Evolutionary conservation across 2,113 vertebrate species (phyloP).

Genomic region (Pseudopipra pipra): DNA sequence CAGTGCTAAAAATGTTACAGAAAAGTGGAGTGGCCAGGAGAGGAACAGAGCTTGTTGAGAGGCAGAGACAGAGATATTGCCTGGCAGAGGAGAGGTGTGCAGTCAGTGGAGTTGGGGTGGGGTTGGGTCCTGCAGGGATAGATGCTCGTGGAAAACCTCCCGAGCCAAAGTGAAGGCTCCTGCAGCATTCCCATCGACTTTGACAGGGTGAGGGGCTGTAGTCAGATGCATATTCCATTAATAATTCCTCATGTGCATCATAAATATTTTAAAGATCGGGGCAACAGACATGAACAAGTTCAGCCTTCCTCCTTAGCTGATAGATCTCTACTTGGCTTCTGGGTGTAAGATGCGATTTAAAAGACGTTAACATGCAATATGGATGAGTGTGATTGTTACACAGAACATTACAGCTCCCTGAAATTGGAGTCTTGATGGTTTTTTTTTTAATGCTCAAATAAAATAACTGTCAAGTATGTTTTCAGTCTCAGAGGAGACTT

Average conservation of each 20-base stretch:
- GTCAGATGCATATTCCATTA: background rate
- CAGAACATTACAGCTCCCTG: background rate
- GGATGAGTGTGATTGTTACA: conserved; percentile 7
- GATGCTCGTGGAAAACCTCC: background rate
- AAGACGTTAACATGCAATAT: background rate
- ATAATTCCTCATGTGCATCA: background rate
- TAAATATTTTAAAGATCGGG: background rate
- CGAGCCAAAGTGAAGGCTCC: background rate
- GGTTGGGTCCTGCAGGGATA: background rate
- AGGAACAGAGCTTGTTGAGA: background rate
- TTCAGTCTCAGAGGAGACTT: background rate
- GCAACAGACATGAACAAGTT: background rate
- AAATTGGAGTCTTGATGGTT: background rate
- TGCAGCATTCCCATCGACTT: rapidly evolving
- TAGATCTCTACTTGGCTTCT: background rate
- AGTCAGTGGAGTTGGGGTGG: background rate
- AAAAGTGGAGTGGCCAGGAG: background rate
- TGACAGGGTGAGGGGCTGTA: background rate
- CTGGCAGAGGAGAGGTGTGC: background rate
- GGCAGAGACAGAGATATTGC: background rate
- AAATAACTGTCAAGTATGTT: conserved; percentile 2
- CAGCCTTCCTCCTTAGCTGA: background rate
- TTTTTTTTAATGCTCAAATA: background rate
- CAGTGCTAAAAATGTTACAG: conserved; percentile 20
- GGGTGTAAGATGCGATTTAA: background rate